Conservation (phyloP, 2,888 invertebrate species). For the Panorpa germanica region DNA sequence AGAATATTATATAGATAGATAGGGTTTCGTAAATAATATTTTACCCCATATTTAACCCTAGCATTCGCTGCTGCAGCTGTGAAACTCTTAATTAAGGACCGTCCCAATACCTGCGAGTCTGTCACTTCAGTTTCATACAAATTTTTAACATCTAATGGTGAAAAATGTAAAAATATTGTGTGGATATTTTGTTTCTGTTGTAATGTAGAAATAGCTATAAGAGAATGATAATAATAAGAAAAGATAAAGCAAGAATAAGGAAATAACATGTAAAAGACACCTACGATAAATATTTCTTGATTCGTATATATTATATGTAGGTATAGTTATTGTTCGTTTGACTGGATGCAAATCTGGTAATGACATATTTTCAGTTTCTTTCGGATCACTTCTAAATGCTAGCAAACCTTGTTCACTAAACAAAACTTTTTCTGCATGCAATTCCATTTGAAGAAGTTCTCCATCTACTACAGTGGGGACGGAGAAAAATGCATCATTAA, state of each 20-base stretch:
- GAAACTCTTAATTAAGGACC: constrained; percentile 55
- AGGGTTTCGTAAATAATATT: constrained; percentile 14
- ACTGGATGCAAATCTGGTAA: constrained; percentile 62
- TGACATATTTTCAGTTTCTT: constrained; percentile 28
- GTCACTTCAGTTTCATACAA: constrained; percentile 47
- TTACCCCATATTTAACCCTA: constrained; percentile 51
- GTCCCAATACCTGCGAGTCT: constrained; percentile 43
- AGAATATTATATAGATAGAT: constrained; percentile 8
- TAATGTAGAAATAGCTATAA: constrained; percentile 11
- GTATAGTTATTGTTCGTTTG: constrained; percentile 47
- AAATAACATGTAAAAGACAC: constrained; percentile 19
- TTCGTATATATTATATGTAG: constrained; percentile 41
- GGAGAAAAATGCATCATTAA: constrained; percentile 36
- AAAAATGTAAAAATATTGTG: constrained; percentile 56
- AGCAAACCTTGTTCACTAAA: constrained; percentile 32
- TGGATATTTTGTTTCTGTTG: constrained; percentile 24
- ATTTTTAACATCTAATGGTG: constrained; percentile 43
- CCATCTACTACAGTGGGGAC: constrained; percentile 37
- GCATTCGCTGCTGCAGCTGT: constrained; percentile 61
- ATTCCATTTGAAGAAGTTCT: constrained; percentile 41
- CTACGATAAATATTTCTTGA: constrained; percentile 49
- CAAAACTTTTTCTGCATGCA: constrained; percentile 44
- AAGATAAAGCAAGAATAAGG: constrained; percentile 7
- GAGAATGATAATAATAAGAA: constrained; percentile 11
- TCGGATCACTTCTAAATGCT: constrained; percentile 22